These are phyloP conservation scores for Lepus europaeus DNA, from an alignment of 2,113 vertebrate genomes.

Conservation along the genomic window DNA sequence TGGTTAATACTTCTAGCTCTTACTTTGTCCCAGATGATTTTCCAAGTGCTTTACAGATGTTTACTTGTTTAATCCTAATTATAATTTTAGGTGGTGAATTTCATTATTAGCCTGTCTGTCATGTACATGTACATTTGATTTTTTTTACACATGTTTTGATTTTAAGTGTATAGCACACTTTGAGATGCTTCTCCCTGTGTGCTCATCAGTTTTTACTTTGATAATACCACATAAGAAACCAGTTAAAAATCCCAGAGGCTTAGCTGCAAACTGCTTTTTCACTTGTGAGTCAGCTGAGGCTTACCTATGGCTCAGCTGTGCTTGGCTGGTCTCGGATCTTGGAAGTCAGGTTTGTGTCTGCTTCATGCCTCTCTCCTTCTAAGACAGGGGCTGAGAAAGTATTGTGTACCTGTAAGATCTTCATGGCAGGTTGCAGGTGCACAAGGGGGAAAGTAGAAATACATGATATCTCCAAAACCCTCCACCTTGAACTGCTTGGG, in stretches of 20 bases:
- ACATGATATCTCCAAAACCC: neutral
- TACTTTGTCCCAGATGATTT: neutral
- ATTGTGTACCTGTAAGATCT: neutral
- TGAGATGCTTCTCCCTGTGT: neutral
- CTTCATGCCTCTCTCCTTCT: neutral
- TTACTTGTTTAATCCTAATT: neutral
- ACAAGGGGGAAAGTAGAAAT: neutral
- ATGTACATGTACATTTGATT: neutral
- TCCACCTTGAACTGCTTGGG: neutral
- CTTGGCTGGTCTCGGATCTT: neutral
- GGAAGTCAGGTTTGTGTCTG: neutral
- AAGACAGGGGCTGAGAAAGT: neutral
- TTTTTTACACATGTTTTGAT: neutral
- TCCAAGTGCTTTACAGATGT: neutral
- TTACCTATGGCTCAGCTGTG: neutral
- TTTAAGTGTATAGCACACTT: neutral
- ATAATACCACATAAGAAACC: neutral
- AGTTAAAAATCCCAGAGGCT: neutral
- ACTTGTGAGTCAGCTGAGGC: neutral
- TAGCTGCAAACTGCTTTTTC: neutral
- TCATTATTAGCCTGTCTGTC: neutral
- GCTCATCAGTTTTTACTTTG: slow-evolving; percentile 14
- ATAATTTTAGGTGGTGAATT: neutral
- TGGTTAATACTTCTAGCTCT: neutral
- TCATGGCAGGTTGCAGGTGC: neutral